Evolutionary conservation across 2,113 vertebrate genomes (phyloP), one percentile per base, ranked within the genome.

Genomic region (Coreoperca whiteheadi): DNA sequence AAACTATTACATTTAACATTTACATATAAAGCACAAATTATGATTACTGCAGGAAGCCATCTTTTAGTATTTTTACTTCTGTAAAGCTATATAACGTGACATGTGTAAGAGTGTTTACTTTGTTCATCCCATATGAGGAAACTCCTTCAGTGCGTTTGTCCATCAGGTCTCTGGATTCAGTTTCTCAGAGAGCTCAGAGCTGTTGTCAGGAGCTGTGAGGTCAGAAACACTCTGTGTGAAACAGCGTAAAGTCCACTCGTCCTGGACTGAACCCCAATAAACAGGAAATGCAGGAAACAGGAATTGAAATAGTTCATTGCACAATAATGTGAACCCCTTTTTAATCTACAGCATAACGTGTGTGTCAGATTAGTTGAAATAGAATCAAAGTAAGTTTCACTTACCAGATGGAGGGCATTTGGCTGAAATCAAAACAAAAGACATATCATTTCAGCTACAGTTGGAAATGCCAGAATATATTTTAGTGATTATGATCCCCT

Each of bases 201-300:
- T 3, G 28, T 9, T 12, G 18, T 23, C 46, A 53, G 67, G 46
- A 56, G 8, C 71, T 60, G 71, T 23, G 16, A 48, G 41, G 41
- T 74, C 71, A 74, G 25, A 74, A 30, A 60, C 25, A 74, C 8
- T n/a, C 39, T 41, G 39, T 25, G 63, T 23, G 15, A 28, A 57
- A 15, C 25, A 25, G 53, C 6, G 37, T n/a, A 12, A 65, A 66
- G 64, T 72, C 8, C 23, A 16, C 8, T 51, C 14, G 37, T 71
- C 30, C 46, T 51, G 18, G 12, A 12, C 15, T 61, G 11, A 23
- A 51, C 30, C 12, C 37, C 25, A 28, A 5, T 2, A 56, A 71
- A 53, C 12, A 53, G 6, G 7, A 23, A 32, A 23, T 69, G 20
- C 41, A 30, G n/a, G 43, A 65, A 43, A 65, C 23, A 15, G 39